Percentiles rank a stretch among this genome's conserved stretches.
Conservation (phyloP, 2,113 vertebrate genomes). For the Pica pica region DNA sequence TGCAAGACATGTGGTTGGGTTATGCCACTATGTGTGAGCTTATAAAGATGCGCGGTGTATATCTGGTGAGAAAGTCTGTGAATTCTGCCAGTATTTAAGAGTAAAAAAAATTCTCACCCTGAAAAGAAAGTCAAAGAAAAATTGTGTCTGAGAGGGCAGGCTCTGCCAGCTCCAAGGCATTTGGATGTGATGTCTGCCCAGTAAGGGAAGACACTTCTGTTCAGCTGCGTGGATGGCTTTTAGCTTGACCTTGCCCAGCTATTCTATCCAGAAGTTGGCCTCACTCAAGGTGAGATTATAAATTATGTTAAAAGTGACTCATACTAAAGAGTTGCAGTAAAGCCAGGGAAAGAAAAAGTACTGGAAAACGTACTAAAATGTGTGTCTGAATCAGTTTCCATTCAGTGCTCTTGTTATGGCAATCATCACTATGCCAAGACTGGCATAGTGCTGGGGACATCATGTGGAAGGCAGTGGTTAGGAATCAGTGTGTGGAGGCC, state of each 20-base stretch:
- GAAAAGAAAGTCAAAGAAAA: background rate
- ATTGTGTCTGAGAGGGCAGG: background rate
- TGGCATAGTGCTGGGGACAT: background rate
- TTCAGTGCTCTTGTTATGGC: background rate
- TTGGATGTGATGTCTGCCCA: rapidly evolving
- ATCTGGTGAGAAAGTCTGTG: background rate
- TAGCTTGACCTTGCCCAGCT: background rate
- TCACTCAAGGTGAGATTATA: background rate
- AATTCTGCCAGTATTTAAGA: background rate
- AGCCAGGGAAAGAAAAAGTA: background rate
- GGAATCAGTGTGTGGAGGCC: background rate
- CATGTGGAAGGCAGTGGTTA: background rate
- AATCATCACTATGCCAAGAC: background rate
- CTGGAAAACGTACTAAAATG: background rate
- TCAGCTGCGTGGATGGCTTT: background rate
- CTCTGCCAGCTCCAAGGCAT: background rate
- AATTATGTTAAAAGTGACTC: background rate
- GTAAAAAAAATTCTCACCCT: background rate
- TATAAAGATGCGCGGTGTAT: background rate
- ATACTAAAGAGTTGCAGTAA: background rate
- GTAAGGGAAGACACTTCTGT: background rate
- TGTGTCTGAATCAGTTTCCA: background rate
- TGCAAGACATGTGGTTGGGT: slow-evolving; percentile 9
- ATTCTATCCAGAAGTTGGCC: background rate
- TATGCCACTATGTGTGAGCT: background rate